Percentiles rank a stretch among this genome's conserved stretches.
These are phyloP conservation scores for Apostichopus japonicus DNA, from an alignment of 35 echinoderm and acorn worm genomes.

Conservation along the genomic window DNA sequence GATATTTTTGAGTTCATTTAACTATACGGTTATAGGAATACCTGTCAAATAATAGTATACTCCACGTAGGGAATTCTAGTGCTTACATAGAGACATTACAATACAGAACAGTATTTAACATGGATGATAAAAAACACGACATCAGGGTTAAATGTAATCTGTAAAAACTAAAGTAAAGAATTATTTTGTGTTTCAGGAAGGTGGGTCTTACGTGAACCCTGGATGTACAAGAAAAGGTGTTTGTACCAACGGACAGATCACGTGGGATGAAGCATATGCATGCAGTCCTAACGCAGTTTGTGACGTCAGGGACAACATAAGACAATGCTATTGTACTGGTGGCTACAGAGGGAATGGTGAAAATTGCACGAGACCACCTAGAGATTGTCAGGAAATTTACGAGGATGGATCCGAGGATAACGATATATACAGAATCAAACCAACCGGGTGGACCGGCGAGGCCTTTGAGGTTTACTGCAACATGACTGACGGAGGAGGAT, in stretches of 20 bases:
- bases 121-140: not conserved
- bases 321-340: too few species aligned
- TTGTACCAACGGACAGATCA: not conserved
- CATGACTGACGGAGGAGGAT: constrained; percentile 21
- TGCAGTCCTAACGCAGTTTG: constrained; percentile 11
- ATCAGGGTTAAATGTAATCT: not conserved
- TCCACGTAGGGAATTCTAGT: too few species aligned
- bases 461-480: constrained; percentile 35
- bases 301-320: too few species aligned
- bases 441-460: too few species aligned
- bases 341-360: too few species aligned
- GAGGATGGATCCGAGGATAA: not conserved
- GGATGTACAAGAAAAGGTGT: not conserved
- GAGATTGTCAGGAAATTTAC: constrained; percentile 11
- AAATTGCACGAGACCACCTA: too few species aligned
- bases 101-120: too few species aligned
- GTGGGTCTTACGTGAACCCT: not conserved
- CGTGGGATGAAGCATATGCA: not conserved
- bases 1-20: too few species aligned
- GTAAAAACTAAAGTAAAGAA: not conserved
- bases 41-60: too few species aligned
- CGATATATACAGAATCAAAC: constrained; percentile 14
- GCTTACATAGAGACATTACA: not conserved
- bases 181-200: not conserved
- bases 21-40: too few species aligned